Conservation (phyloP, 2,113 vertebrate species). For the Panthera tigris region DNA sequence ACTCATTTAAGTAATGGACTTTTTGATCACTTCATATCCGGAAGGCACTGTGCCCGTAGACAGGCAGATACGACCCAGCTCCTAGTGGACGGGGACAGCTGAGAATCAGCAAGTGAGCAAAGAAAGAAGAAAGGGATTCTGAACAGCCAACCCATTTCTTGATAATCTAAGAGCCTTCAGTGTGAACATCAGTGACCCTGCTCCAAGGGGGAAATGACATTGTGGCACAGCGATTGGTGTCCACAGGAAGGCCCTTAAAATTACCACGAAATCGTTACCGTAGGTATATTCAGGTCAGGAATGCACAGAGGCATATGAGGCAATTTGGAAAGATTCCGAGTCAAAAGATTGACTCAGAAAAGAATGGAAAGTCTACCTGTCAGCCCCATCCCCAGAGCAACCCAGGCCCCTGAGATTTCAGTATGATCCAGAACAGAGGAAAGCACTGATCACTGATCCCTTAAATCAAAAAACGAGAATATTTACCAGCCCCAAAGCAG, state of each 20-base stretch:
- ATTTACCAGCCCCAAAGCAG: background rate
- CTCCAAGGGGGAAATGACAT: fast-evolving
- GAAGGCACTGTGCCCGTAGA: too few relatives aligned
- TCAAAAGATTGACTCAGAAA: background rate
- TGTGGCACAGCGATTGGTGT: fast-evolving
- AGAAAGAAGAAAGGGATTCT: background rate
- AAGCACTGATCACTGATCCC: fast-evolving
- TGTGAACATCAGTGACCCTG: background rate
- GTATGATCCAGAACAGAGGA: background rate
- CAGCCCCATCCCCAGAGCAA: background rate
- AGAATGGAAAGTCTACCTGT: background rate
- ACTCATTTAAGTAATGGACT: fast-evolving
- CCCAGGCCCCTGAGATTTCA: fast-evolving
- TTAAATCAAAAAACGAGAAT: background rate
- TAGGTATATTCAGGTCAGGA: background rate
- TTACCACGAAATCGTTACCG: background rate
- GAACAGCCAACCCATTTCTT: background rate
- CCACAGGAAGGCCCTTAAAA: background rate
- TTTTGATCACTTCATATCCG: background rate
- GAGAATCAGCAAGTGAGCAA: background rate
- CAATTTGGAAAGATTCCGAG: background rate
- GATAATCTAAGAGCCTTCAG: background rate
- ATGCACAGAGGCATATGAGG: background rate
- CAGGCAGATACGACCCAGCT: background rate
- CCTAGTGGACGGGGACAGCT: background rate